Evolutionary conservation across 2,113 vertebrate genomes (phyloP), one percentile per base, ranked within the genome.

Genomic region (Tragelaphus scriptus): DNA sequence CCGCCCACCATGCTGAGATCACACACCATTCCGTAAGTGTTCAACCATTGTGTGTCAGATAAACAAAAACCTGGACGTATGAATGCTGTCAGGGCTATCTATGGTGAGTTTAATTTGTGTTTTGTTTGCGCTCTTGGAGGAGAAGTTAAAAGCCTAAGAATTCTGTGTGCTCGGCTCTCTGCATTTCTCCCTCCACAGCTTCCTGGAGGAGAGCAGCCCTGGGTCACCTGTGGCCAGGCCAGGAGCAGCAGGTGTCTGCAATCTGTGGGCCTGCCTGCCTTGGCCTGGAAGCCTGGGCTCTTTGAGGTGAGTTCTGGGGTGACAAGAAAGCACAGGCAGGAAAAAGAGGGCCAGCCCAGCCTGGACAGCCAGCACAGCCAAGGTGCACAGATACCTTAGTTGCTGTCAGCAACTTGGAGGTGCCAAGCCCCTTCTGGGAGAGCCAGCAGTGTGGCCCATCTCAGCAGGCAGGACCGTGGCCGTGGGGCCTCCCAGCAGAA

Each of bases 331-430:
- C 40, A 53, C 0, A 9, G 47, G 32, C 3, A 6, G 53, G 47
- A 58, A 49, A 47, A 6, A 17, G 47, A 15, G 30, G 13, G 9
- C 65, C 36, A 8, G 40, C 5, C 6, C 12, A 7, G 23, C 6
- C 3, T 44, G 14, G 71, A 44, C 0, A 7, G 19, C 77, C 32
- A 14, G 36, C 3, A 12, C 2, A 1, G 19, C 25, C 5, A 26
- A 25, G 80, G 25, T 8, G 56, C 19, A 59, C 28, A 47, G 2
- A 11, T 1, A 10, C 8, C 63, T 86, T 40, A 23, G 87, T 3
- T 36, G 13, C 13, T 5, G 59, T 56, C 40, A 25, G 79, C 1
- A 3, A 2, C 68, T 61, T 8, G 25, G 79, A 88, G 53, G 77
- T 21, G 63, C 19, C 15, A 1, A 49, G 36, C 6, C 30, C 23